Evolutionary conservation across 2,797 vertebrate genomes (phyloP), one percentile per base, ranked within the genome.

Genomic region (Eulemur albifrons): DNA sequence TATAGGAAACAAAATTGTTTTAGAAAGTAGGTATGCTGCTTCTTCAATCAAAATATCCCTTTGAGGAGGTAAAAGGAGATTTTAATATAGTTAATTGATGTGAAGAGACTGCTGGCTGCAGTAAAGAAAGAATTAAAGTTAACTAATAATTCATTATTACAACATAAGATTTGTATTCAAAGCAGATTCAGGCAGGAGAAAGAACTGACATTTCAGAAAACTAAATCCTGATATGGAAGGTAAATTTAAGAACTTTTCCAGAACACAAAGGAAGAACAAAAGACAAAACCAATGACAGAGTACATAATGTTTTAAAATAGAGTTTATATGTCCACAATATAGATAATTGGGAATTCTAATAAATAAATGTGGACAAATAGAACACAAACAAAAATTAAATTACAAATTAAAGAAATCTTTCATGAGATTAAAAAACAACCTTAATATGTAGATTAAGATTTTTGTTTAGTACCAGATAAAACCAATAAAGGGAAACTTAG

Each of bases 1-100:
- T 61, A 52, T 76, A 45, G 61, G 32, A 83, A 93, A 79, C 23
- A 73, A 57, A 83, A 13, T 96, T 84, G 30, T 77, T 88, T 87
- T 80, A 76, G 45, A 81, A 85, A 95, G 21, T 70, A 69, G 2
- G 5, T 84, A 65, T 23, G 54, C 5, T 87, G 23, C 27, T 70
- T 88, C 93, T 32, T 93, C 70, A 87, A 50, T 92, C 48, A 93
- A 84, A 94, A 76, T 80, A 72, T 72, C 8, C 12, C 25, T 88
- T 76, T 18, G 15, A 17, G 18, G 12, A 2, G 77, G 80, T 77
- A 65, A 72, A 90, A 95, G 30, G 50, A 30, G 20, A 40, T 82
- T 86, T 80, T 76, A 88, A 81, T 40, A 93, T 17, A 77, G 54
- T 17, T 45, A 95, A 67, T 40, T 89, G 40, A 61, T 73, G 35